Evolutionary conservation across 2,113 vertebrate genomes (phyloP).

Genomic region (Pollimyrus isidori): DNA sequence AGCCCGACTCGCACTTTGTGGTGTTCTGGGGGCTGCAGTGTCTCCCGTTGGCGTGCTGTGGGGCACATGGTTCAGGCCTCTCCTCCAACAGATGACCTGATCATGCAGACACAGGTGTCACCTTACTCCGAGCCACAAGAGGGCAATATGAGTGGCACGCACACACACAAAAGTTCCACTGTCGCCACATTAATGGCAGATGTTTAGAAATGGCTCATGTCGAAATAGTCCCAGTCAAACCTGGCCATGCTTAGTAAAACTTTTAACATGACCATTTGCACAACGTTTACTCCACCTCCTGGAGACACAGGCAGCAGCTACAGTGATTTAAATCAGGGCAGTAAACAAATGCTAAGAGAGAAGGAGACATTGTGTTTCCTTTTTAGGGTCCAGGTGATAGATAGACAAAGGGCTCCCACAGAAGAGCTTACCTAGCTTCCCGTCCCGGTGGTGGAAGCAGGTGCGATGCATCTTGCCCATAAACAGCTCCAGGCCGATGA

Average conservation of each 20-base stretch:
- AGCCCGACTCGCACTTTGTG: constrained; percentile 73
- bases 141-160: not conserved
- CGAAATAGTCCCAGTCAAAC: not conserved
- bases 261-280: not conserved
- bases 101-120: constrained; percentile 3
- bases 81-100: constrained; percentile 63
- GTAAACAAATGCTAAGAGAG: not conserved
- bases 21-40: constrained; percentile 72
- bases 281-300: not conserved
- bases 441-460: constrained; percentile 66
- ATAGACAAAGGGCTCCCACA: not conserved
- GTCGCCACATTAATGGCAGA: not conserved
- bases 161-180: not conserved
- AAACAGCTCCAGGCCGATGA: constrained; percentile 96
- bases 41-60: constrained; percentile 72
- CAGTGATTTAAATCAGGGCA: not conserved
- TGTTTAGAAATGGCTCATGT: not conserved
- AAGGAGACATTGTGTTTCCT: not conserved
- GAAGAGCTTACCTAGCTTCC: constrained; percentile 61
- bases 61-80: constrained; percentile 84
- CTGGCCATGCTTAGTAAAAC: not conserved
- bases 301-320: not conserved
- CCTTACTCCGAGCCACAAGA: not conserved
- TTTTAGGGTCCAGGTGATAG: not conserved
- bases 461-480: constrained; percentile 99